Base-by-base conservation (phyloP, 2,113 vertebrate genomes). In the Echinops telfairi region DNA sequence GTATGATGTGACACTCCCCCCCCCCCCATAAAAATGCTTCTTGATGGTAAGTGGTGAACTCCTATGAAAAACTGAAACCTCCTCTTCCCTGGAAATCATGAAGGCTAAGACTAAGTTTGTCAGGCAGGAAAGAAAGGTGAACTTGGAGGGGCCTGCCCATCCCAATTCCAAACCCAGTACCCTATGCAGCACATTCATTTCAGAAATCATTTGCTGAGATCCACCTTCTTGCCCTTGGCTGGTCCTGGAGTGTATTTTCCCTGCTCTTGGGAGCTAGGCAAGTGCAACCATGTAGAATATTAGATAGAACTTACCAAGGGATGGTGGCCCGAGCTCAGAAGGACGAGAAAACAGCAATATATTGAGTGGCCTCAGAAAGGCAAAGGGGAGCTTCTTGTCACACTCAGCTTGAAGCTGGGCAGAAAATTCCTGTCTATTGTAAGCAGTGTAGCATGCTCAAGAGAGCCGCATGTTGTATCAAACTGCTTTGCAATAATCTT, bases 401-500 rank as follows among this genome's bases (percentile, higher is more conserved):
- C 8, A 0, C 33, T 77, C 33, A 40, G 1, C 29, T 43, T 20
- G 14, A 29, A 84, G 36, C 43, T 40, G 23, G 25, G 5, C 12
- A 75, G 47, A 23, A 40, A 40, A 84, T 22, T 43, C 38, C 64
- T 8, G 93, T 91, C 71, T 29, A 7, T 31, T 75, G 31, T 66
- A 93, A 94, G 88, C 29, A 78, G 12, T 53, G 29, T 7, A 53
- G 70, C n/a, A 68, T 70, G 68, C 78, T 80, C 89, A 16, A 3
- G 40, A 31, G 82, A 86, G n/a, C 23, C 20, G 3, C 23, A 0
- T 27, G 27, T 47, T 64, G 25, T 79, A 60, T 86, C 90, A 83
- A 47, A 86, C 70, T 8, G 94, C 60, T 17, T 81, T 88, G 91
- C 47, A 40, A 90, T 89, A 76, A 88, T 96, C 97, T 89, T 89